These are phyloP conservation scores for Drosophila punjabiensis DNA, from an alignment of 1,140 invertebrate genomes.

Conservation along the genomic window DNA sequence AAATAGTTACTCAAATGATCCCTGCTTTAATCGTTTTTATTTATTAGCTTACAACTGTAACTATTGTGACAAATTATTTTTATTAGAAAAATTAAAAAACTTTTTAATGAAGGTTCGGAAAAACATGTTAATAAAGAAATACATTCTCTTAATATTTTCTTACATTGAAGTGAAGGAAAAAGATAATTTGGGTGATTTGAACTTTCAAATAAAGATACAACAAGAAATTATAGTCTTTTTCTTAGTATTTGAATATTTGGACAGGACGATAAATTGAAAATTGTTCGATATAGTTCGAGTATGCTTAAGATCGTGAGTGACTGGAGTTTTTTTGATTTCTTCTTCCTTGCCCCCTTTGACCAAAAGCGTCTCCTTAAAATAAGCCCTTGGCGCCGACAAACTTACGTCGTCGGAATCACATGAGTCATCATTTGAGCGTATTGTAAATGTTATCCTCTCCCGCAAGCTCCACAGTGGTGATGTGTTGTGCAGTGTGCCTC, in stretches of 20 bases:
- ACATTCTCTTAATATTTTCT: too few species aligned
- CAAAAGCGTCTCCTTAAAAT: conserved; percentile 48
- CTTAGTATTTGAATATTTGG: background rate
- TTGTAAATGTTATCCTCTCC: conserved; percentile 84
- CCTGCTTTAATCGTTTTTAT: background rate
- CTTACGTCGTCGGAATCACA: conserved; percentile 82
- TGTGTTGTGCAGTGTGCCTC: conserved; percentile 61
- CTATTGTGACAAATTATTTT: background rate
- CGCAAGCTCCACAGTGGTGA: conserved; percentile 76
- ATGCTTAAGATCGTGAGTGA: conserved; percentile 25
- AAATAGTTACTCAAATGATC: background rate
- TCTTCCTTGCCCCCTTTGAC: conserved; percentile 26
- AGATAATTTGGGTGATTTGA: background rate
- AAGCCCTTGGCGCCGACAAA: conserved; percentile 74
- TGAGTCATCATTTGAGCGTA: conserved; percentile 85
- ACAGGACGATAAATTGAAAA: conserved; percentile 5
- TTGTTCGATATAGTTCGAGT: conserved; percentile 18
- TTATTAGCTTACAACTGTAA: background rate
- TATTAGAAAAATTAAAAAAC: background rate
- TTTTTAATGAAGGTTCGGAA: background rate
- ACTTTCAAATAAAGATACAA: too few species aligned
- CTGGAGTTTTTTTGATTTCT: conserved; percentile 9
- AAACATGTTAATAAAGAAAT: background rate
- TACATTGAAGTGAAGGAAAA: background rate
- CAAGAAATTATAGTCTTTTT: background rate